Percentiles rank a stretch among this genome's conserved stretches.
These are phyloP conservation scores for Hippocampus mohnikei DNA, from an alignment of 2,113 vertebrate genomes.

Conservation along the genomic window DNA sequence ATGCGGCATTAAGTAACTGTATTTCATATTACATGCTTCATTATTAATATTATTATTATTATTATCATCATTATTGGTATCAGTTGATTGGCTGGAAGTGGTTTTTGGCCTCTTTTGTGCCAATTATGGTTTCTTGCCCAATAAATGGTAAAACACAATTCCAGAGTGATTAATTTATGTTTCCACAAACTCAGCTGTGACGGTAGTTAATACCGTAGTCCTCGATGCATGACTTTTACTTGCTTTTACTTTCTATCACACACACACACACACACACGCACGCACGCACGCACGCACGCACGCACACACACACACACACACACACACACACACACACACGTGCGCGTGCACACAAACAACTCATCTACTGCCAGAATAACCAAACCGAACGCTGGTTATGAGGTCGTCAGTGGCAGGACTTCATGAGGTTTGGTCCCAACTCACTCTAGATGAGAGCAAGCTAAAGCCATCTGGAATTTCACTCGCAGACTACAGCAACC, in stretches of 20 bases:
- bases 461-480: constrained; percentile 43
- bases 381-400: constrained; percentile 39
- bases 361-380: constrained; percentile 37
- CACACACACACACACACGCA: constrained; percentile 8
- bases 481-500: constrained; percentile 36
- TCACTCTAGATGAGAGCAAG: constrained; percentile 14
- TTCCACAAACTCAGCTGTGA: constrained; percentile 40
- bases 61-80: not conserved
- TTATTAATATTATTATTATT: not conserved
- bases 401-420: constrained; percentile 47
- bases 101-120: not conserved
- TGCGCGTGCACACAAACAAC: constrained; percentile 4
- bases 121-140: not conserved
- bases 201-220: constrained; percentile 39
- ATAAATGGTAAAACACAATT: constrained; percentile 9
- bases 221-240: constrained; percentile 17
- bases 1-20: not conserved
- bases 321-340: constrained; percentile 17
- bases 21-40: not conserved
- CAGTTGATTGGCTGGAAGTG: not conserved
- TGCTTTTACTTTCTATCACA: not conserved
- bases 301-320: constrained; percentile 16
- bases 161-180: constrained; percentile 34
- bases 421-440: constrained; percentile 32
- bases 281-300: constrained; percentile 12